Evolutionary conservation across 1,140 invertebrate species (phyloP), one percentile per base, ranked within the genome.

Genomic region (Drosophila hydei): DNA sequence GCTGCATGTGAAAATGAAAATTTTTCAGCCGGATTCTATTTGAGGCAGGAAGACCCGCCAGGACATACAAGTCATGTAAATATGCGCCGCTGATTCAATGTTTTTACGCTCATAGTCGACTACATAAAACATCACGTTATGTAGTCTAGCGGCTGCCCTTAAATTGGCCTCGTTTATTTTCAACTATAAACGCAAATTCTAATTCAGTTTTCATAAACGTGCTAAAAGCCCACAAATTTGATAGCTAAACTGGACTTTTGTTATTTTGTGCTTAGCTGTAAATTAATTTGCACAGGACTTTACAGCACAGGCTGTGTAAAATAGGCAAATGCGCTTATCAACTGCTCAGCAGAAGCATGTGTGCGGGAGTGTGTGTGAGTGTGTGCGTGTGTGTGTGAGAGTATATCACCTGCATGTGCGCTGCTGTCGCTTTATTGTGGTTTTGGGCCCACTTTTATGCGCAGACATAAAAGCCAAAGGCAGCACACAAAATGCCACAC

Each of bases 401-500:
- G 48, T 45, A 55, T 58, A 69, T 56, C 54, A 54, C 61, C 55
- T 72, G 45, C 48, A 25, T 47, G n/a, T 56, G 23, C 11, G 11
- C 33, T 16, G 59, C 67, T 79, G 78, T 84, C 62, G 83, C 74
- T 87, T 85, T 85, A 87, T 85, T 87, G 81, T 75, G 83, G 71
- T 75, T 81, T 48, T 73, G 51, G 62, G 72, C 69, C 76, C 76
- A 85, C 52, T 84, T 87, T 87, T 87, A 88, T 87, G 83, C 60
- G 51, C 60, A 75, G 56, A 63, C 83, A 81, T 81, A 78, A 87
- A 87, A 65, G 68, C 38, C 42, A 48, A n/a, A 19, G 48, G 48
- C 6, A 27, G 33, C 30, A 33, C 30, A 33, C 30, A 33, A 33
- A 40, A 16, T 40, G n/a, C 6, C 14, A 40, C 36, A 38, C 36